phyloP scores from a whole-genome alignment of 2,797 vertebrate genomes.

The Pterois miles region DNA sequence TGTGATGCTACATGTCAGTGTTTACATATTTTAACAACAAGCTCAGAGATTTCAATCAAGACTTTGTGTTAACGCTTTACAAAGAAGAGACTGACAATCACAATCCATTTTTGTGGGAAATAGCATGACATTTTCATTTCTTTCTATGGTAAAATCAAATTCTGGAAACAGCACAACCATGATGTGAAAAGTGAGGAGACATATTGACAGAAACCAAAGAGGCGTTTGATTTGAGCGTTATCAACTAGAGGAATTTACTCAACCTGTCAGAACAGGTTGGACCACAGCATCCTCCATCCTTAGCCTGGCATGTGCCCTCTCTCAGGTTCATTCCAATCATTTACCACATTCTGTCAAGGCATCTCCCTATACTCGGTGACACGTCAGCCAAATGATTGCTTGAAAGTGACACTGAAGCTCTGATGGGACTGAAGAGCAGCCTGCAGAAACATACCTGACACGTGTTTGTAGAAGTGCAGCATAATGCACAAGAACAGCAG shows the following conservation, averaged over 20 bases:
- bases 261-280: not conserved
- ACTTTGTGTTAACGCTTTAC: not conserved
- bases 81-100: not conserved
- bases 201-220: not conserved
- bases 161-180: not conserved
- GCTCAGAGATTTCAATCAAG: too few species aligned
- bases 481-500: not conserved
- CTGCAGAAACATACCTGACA: not conserved
- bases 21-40: too few species aligned
- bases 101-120: not conserved
- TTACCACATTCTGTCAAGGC: not conserved
- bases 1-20: too few species aligned
- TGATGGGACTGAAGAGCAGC: too few species aligned
- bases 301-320: not conserved
- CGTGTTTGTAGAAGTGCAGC: not conserved
- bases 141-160: not conserved
- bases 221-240: not conserved
- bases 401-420: too few species aligned
- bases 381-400: too few species aligned
- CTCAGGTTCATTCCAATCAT: not conserved
- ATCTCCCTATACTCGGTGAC: not conserved
- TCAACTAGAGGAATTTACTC: constrained; percentile 3
- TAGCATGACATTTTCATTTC: not conserved
- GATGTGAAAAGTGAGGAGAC: not conserved
- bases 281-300: not conserved